A percentile compares a stretch with the other conserved stretches of the same genome.
Evolutionary conservation across 1,140 invertebrate species (phyloP).

Genomic region (Neotoxoptera formosana): DNA sequence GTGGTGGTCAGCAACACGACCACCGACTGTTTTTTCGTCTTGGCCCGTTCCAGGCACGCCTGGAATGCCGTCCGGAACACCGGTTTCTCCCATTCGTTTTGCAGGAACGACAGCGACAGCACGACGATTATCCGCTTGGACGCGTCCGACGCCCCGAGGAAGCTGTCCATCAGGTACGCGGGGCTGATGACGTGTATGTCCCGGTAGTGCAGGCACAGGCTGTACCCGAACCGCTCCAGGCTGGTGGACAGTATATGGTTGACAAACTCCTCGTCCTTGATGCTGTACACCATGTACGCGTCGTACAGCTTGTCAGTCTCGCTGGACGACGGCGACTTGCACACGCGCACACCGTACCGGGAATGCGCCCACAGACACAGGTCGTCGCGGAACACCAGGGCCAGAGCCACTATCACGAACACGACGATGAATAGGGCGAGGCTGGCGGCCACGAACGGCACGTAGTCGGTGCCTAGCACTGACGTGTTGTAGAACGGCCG

Average conservation of each 20-base stretch:
- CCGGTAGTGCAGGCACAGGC: constrained; percentile 83
- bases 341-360: constrained; percentile 82
- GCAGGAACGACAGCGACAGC: constrained; percentile 89
- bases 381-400: constrained; percentile 75
- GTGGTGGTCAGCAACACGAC: constrained; percentile 88
- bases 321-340: constrained; percentile 77
- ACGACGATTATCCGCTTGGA: constrained; percentile 89
- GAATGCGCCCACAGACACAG: constrained; percentile 81
- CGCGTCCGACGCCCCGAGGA: constrained; percentile 88
- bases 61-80: constrained; percentile 91
- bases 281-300: constrained; percentile 89
- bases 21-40: constrained; percentile 71
- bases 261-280: constrained; percentile 89
- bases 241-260: constrained; percentile 83
- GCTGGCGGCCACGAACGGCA: constrained; percentile 76
- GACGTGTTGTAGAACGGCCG: constrained; percentile 68
- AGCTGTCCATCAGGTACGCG: constrained; percentile 79
- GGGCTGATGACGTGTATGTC: constrained; percentile 82
- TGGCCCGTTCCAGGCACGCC: constrained; percentile 72
- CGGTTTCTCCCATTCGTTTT: constrained; percentile 92
- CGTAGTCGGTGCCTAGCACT: constrained; percentile 70
- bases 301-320: constrained; percentile 86
- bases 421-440: constrained; percentile 80
- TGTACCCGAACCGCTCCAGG: constrained; percentile 67
- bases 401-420: constrained; percentile 76